phyloP scores from a whole-genome alignment of 1,140 invertebrate genomes.

The Aphaenogaster floridana region DNA sequence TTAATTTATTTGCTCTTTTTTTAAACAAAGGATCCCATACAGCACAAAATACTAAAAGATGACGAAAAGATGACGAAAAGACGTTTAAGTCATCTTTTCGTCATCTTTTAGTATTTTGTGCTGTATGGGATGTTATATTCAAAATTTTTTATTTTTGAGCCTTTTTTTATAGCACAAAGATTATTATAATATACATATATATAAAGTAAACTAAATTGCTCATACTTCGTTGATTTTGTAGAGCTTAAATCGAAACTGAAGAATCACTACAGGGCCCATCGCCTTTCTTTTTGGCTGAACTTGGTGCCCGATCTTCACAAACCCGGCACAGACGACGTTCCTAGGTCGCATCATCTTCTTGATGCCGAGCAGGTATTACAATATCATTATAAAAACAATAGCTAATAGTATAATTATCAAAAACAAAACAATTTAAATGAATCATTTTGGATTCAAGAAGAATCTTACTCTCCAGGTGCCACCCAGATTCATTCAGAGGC shows the following conservation, averaged over 20 bases:
- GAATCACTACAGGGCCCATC: conserved; percentile 97
- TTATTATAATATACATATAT: background rate
- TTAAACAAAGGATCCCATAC: background rate
- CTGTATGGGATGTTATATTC: background rate
- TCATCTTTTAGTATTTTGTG: no score
- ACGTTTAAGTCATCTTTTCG: no score
- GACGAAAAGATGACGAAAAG: no score
- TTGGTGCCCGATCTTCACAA: conserved; percentile 98
- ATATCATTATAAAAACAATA: background rate
- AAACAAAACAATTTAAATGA: background rate
- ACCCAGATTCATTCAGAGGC: conserved; percentile 84
- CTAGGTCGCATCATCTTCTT: conserved; percentile 94
- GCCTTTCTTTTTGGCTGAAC: conserved; percentile 98
- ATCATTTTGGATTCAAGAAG: background rate
- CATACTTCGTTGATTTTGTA: conserved; percentile 81
- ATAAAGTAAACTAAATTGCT: background rate
- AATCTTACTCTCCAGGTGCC: conserved; percentile 79
- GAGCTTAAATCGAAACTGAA: conserved; percentile 96
- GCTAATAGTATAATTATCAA: background rate
- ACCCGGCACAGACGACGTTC: conserved; percentile 94
- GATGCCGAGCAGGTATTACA: conserved; percentile 89
- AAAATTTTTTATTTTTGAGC: background rate
- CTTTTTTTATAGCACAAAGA: background rate
- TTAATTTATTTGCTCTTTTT: background rate
- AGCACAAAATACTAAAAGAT: no score